Base-by-base conservation (phyloP, 1,140 invertebrate genomes). In the Leptestheria dahalacensis region DNA sequence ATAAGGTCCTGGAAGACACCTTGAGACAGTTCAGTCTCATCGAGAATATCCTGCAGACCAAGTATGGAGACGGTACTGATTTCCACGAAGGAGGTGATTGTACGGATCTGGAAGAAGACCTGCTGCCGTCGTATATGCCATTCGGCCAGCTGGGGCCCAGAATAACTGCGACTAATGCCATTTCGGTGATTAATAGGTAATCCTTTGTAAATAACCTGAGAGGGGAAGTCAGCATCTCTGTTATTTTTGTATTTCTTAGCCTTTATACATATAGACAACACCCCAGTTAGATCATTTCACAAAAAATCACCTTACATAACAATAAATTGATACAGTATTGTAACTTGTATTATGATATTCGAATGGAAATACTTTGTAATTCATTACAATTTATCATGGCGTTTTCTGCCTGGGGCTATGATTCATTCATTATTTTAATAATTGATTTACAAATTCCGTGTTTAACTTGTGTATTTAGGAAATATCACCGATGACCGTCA, bases 211-310 rank as follows among this genome's bases (percentile, higher is more conserved):
- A 68, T 91, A 96, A 70, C 89, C 94, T 66, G 86, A 91, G 10
- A 70, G 97, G 2, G 84, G 85, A 69, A 78, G 83, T 63, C 99
- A 98, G 72, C 79, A 94, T n/a, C 88, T 86, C 73, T 84, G 89
- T 64, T 90, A 96, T 68, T 88, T 91, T 66, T 99, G 99, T 75
- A 74, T 98, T 11, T n/a, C n/a, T n/a, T n/a, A n/a, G n/a, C n/a
- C n/a, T n/a, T n/a, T n/a, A n/a, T n/a, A n/a, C n/a, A n/a, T n/a
- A n/a, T n/a, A n/a, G n/a, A n/a, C n/a, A n/a, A n/a, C n/a, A n/a
- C n/a, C n/a, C n/a, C n/a, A n/a, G n/a, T n/a, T n/a, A n/a, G n/a
- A n/a, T n/a, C n/a, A n/a, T n/a, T n/a, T n/a, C n/a, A n/a, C n/a
- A n/a, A n/a, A n/a, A n/a, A n/a, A n/a, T n/a, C n/a, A n/a, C n/a